Evolutionary conservation across 2,797 vertebrate genomes (phyloP).

Genomic region (Lepilemur septentrionalis): DNA sequence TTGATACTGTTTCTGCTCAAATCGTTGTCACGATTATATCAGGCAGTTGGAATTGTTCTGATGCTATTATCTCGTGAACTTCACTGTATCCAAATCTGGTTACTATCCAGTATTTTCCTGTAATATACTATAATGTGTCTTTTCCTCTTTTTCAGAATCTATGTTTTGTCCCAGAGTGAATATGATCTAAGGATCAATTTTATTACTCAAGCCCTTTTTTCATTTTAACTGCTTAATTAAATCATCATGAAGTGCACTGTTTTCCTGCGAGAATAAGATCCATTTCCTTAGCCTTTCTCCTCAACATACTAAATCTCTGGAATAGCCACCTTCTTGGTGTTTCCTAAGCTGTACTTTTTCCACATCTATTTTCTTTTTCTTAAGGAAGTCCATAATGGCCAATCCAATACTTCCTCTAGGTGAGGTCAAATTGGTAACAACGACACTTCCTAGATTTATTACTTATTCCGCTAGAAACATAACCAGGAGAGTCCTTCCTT

Average conservation of each 20-base stretch:
- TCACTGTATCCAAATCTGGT: not conserved
- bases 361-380: conserved; percentile 27
- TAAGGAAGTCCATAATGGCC: conserved; percentile 49
- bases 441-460: conserved; percentile 11
- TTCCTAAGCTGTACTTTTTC: conserved; percentile 28
- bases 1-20: not conserved
- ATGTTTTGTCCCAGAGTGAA: conserved; percentile 61
- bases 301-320: conserved; percentile 55
- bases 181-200: conserved; percentile 65
- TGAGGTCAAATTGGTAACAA: conserved; percentile 29
- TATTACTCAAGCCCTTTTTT: conserved; percentile 40
- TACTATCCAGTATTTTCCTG: not conserved
- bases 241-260: conserved; percentile 63
- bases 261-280: conserved; percentile 61
- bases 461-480: not conserved
- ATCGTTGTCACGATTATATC: not conserved
- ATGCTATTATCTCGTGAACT: not conserved
- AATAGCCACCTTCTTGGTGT: conserved; percentile 28
- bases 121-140: not conserved
- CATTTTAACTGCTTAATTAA: conserved; percentile 76
- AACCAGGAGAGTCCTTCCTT: not conserved
- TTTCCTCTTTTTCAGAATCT: conserved; percentile 33
- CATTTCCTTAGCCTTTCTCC: conserved; percentile 68
- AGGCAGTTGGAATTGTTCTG: not conserved
- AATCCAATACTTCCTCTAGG: not conserved